phyloP scores from a whole-genome alignment of 2,113 vertebrate genomes.

The Malaclemys terrapin region DNA sequence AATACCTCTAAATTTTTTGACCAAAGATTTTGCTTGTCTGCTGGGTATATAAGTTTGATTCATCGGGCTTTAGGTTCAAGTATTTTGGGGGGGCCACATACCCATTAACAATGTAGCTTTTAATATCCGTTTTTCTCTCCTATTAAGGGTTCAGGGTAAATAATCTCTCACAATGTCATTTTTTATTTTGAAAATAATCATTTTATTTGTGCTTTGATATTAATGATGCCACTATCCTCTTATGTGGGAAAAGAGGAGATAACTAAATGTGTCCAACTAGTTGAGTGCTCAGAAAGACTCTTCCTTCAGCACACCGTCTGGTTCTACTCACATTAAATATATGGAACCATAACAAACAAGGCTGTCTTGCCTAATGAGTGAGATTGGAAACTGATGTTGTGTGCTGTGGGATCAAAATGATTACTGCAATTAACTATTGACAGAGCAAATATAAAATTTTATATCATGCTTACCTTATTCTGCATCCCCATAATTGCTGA shows the following conservation, averaged over 20 bases:
- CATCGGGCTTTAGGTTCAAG: slow-evolving; percentile 35
- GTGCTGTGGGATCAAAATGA: background rate
- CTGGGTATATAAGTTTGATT: slow-evolving; percentile 50
- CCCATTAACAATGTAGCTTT: slow-evolving; percentile 27
- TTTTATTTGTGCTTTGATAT: slow-evolving; percentile 39
- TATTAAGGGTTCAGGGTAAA: slow-evolving; percentile 3
- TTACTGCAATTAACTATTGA: background rate
- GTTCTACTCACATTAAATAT: slow-evolving; percentile 3
- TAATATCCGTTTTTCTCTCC: slow-evolving; percentile 7
- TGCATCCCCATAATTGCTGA: background rate
- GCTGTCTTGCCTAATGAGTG: background rate
- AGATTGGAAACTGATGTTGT: background rate
- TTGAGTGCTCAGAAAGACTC: background rate
- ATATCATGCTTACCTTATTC: background rate
- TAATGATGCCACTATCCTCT: slow-evolving; percentile 23
- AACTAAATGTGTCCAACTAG: background rate
- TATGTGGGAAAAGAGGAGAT: background rate
- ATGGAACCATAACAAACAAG: background rate
- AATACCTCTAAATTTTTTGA: slow-evolving; percentile 69
- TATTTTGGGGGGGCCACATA: background rate
- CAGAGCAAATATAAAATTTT: background rate
- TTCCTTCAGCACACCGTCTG: background rate
- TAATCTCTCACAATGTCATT: background rate
- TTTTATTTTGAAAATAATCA: slow-evolving; percentile 18
- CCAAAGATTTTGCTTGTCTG: slow-evolving; percentile 14